Evolutionary conservation across 2,113 vertebrate species (phyloP), one percentile per base, ranked within the genome.

Genomic region (Phyllostomus hastatus): DNA sequence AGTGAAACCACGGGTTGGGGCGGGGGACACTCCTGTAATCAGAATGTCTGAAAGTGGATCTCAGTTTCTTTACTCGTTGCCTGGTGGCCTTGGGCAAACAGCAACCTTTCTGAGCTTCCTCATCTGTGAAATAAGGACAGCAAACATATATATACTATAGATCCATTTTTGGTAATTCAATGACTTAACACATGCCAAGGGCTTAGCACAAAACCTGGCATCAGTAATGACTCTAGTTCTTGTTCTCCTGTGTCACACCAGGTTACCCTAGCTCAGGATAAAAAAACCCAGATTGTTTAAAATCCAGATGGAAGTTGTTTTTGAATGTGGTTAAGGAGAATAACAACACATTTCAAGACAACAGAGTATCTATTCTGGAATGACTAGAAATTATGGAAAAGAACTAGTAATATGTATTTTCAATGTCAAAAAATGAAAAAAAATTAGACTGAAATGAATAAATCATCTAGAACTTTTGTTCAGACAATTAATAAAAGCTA

Each of bases 401-500:
- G 16, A 83, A 75, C 6, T 17, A 50, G 35, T 66, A 83, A 67
- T 64, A 38, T 0, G 10, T 48, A 69, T 83, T 94, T 84, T n/a
- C 54, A 91, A n/a, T 43, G 48, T 84, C 2, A 73, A 52, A 95
- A 78, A 73, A 35, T 0, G 1, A 41, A 46, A 67, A 67, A 43
- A 75, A 69, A 80, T 43, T 17, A 72, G 19, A 89, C 83, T 94
- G 86, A 79, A 93, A 91, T 82, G 86, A 80, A 78, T 38, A 95
- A 76, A 69, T 80, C 73, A 11, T 76, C 66, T 76, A 95, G 43
- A 96, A 72, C 7, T 81, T 72, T 31, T 72, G 66, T 31, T 73
- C 73, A 33, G 87, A 19, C 59, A 78, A 54, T 67, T 41, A 89
- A 54, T 80, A 72, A 76, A 48, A 54, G 35, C 79, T 14, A 52